phyloP scores from a whole-genome alignment of 2,797 vertebrate species.

The Apogon talboti region DNA sequence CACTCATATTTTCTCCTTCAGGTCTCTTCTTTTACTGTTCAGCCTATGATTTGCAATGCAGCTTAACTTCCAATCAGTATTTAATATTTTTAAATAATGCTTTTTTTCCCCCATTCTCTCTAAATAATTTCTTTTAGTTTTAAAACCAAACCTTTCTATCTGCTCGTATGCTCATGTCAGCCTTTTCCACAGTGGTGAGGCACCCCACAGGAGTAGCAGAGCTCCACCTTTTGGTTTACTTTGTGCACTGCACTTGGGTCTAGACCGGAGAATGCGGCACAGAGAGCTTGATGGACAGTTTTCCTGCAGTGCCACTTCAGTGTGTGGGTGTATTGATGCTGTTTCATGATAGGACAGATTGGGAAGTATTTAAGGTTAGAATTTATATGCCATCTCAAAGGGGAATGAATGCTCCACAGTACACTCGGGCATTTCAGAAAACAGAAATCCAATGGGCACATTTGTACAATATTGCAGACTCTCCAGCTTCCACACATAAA shows the following conservation, averaged over 20 bases:
- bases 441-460: slow-evolving; percentile 8
- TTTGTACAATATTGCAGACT: slow-evolving; percentile 2
- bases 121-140: slow-evolving; percentile 52
- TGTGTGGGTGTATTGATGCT: slow-evolving; percentile 39
- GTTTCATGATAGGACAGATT: slow-evolving; percentile 31
- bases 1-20: slow-evolving; percentile 35
- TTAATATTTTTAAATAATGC: slow-evolving; percentile 28
- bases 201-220: slow-evolving; percentile 62
- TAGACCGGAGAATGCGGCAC: slow-evolving; percentile 29
- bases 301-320: slow-evolving; percentile 38
- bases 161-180: slow-evolving; percentile 12
- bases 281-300: slow-evolving; percentile 37
- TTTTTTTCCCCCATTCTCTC: slow-evolving; percentile 32
- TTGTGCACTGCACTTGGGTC: slow-evolving; percentile 35
- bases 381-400: slow-evolving; percentile 13
- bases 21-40: slow-evolving; percentile 39
- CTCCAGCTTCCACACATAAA: slow-evolving; percentile 8
- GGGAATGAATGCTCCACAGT: slow-evolving; percentile 2
- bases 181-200: slow-evolving; percentile 1
- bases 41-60: slow-evolving; percentile 38
- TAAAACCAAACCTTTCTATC: slow-evolving; percentile 12
- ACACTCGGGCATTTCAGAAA: slow-evolving; percentile 10
- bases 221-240: slow-evolving; percentile 77
- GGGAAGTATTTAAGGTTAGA: slow-evolving; percentile 32
- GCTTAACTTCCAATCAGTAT: slow-evolving; percentile 56